Evolutionary conservation across 2,797 vertebrate genomes (phyloP).

Genomic region (Chelon labrosus): DNA sequence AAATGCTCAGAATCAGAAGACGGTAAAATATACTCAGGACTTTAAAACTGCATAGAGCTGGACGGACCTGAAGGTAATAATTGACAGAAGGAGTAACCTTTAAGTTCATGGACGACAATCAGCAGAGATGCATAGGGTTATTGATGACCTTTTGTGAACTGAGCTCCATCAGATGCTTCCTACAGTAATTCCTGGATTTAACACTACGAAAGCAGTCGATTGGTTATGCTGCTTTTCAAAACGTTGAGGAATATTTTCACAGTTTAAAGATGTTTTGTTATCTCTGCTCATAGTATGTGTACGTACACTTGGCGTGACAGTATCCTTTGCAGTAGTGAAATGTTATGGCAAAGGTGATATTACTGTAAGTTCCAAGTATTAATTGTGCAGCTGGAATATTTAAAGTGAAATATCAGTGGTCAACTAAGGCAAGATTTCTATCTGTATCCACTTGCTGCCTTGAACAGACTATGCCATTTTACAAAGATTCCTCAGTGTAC

Average conservation of each 20-base stretch:
- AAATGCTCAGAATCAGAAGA: conserved; percentile 6
- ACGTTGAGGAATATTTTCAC: conserved; percentile 3
- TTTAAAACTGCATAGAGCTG: conserved; percentile 1
- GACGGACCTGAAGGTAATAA: conserved; percentile 17
- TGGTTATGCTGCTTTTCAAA: conserved; percentile 11
- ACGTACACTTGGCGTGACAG: conserved; percentile 9
- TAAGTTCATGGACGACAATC: not conserved
- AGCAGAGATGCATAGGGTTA: not conserved
- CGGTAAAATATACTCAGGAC: conserved; percentile 37
- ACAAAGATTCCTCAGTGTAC: conserved; percentile 30
- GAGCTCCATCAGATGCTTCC: conserved; percentile 27
- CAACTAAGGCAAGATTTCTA: conserved; percentile 30
- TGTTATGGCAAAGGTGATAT: conserved; percentile 1
- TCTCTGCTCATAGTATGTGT: conserved; percentile 10
- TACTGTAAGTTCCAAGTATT: conserved; percentile 22
- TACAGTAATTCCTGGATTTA: conserved; percentile 16
- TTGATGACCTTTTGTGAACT: conserved; percentile 3
- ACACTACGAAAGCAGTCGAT: conserved; percentile 33
- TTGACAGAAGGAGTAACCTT: conserved; percentile 10
- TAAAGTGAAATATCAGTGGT: conserved; percentile 25
- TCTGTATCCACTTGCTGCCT: conserved; percentile 65
- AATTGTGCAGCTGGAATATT: conserved; percentile 28
- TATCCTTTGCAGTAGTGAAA: conserved; percentile 25
- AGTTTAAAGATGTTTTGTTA: conserved; percentile 10
- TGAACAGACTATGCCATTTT: conserved; percentile 52